Percentiles rank a stretch among this genome's conserved stretches.
These are phyloP conservation scores for Margarornis squamiger DNA, from an alignment of 2,797 vertebrate species.

Conservation along the genomic window DNA sequence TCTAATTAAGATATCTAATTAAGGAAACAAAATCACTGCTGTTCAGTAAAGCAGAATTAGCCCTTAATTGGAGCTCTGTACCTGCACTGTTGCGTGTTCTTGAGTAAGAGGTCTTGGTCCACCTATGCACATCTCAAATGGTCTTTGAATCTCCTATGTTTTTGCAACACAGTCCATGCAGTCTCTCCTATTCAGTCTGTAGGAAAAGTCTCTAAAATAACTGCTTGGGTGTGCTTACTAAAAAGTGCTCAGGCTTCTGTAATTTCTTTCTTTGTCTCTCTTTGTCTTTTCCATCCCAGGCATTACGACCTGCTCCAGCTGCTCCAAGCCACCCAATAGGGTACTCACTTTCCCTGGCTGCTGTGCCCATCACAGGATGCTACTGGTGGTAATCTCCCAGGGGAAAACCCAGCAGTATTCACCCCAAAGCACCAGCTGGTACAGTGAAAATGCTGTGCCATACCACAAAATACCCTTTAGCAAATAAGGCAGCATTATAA, in stretches of 20 bases:
- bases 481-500: background rate
- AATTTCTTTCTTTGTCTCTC: background rate
- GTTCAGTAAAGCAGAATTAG: background rate
- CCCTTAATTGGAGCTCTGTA: background rate
- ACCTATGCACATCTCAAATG: background rate
- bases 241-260: background rate
- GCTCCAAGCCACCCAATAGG: fast-evolving
- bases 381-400: background rate
- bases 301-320: background rate
- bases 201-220: background rate
- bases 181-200: background rate
- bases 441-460: background rate
- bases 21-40: background rate
- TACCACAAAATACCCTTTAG: background rate
- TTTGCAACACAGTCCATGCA: background rate
- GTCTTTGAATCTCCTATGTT: background rate
- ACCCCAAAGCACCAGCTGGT: background rate
- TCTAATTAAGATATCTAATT: too few relatives aligned
- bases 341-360: background rate
- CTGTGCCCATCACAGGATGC: background rate
- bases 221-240: background rate
- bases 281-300: background rate
- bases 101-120: background rate
- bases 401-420: background rate
- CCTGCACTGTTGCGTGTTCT: background rate